Conservation (phyloP, 1,140 invertebrate species). For the Rhyacophila brunnea region DNA sequence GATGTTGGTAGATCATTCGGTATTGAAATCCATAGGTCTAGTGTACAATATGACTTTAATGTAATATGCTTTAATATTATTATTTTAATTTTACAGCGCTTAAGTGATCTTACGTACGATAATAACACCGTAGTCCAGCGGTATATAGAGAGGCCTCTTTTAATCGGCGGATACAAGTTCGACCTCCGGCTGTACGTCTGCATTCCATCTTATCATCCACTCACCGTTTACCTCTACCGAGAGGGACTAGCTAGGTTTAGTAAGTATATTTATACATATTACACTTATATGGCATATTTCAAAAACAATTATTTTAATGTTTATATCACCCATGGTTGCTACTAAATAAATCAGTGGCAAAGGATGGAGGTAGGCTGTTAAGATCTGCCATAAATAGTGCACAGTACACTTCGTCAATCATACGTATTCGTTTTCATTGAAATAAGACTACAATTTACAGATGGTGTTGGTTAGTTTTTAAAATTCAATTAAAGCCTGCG, state of each 20-base stretch:
- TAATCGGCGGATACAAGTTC: conserved; percentile 81
- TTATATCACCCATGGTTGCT: neutral
- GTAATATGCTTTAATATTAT: too few species aligned
- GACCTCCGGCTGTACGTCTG: conserved; percentile 78
- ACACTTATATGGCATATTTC: too few species aligned
- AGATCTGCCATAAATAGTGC: too few species aligned
- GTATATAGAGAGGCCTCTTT: conserved; percentile 75
- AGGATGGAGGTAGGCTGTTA: too few species aligned
- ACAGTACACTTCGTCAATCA: too few species aligned
- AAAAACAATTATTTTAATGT: conserved; percentile 13
- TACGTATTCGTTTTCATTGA: too few species aligned
- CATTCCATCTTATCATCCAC: conserved; percentile 72
- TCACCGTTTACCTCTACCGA: conserved; percentile 75
- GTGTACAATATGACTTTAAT: too few species aligned
- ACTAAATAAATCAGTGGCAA: conserved; percentile 3
- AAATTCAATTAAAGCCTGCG: too few species aligned
- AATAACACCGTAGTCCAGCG: conserved; percentile 73
- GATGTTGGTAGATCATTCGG: too few species aligned
- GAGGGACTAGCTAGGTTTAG: conserved; percentile 73
- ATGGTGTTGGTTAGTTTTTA: too few species aligned
- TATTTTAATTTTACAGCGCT: conserved; percentile 55
- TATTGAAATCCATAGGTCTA: too few species aligned
- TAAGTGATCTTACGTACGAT: conserved; percentile 73
- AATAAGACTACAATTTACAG: too few species aligned
- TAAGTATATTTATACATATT: conserved; percentile 33